phyloP scores from a whole-genome alignment of 2,888 invertebrate genomes.

The Sinohyriopsis cumingii region DNA sequence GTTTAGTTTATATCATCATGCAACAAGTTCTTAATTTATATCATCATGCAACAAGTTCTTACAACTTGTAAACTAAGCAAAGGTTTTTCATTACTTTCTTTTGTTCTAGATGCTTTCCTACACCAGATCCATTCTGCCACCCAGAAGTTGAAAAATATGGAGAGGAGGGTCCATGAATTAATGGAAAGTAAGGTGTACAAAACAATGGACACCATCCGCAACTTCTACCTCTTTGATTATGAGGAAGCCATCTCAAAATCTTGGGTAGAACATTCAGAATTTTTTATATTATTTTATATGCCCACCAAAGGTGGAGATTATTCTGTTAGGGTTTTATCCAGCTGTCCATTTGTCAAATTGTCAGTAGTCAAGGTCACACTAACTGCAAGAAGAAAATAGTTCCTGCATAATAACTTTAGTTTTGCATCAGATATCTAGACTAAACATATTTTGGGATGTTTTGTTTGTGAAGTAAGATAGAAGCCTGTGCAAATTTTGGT shows the following conservation, averaged over 20 bases:
- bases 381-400: not conserved
- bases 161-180: constrained; percentile 58
- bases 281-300: not conserved
- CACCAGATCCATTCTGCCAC: constrained; percentile 69
- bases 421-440: too few species aligned
- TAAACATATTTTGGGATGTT: too few species aligned
- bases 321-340: not conserved
- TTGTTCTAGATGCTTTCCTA: constrained; percentile 69
- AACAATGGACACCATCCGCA: constrained; percentile 59
- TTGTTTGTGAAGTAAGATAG: too few species aligned
- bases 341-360: not conserved
- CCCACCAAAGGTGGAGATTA: not conserved
- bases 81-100: too few species aligned
- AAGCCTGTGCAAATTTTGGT: too few species aligned
- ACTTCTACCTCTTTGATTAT: constrained; percentile 67
- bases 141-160: constrained; percentile 58
- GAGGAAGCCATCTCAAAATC: constrained; percentile 65
- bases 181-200: constrained; percentile 63
- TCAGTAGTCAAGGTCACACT: not conserved
- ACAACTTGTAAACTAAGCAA: too few species aligned
- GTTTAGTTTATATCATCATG: too few species aligned
- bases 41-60: too few species aligned
- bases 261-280: constrained; percentile 56
- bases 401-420: not conserved
- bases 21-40: too few species aligned